Base-by-base conservation (phyloP, 2,888 invertebrate genomes). In the Tridacna crocea region DNA sequence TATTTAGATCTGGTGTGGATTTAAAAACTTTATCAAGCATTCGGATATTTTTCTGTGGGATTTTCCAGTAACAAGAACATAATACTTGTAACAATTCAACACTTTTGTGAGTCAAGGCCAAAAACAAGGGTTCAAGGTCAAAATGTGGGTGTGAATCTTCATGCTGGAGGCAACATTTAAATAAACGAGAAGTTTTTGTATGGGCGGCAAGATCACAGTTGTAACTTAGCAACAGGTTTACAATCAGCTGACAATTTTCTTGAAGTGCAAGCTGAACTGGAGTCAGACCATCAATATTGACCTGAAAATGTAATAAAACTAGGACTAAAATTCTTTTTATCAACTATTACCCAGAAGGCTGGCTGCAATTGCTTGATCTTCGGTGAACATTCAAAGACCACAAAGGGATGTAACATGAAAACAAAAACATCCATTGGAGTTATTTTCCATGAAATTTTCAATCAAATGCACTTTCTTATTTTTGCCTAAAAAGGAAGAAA, bases 111-210 rank as follows among this genome's bases (percentile, higher is more conserved):
- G 92, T 91, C 80, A 94, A 80, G 48, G 93, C 92, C 60, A 90
- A 83, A 82, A 93, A 94, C 48, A 94, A 77, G 6, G 94, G 94
- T 79, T 94, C 92, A 72, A 93, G 88, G 76, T 91, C 93, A 76
- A 94, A 90, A 85, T 93, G 93, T 4, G 94, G 93, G 80, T 94
- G 94, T 4, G 84, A 46, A 84, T 94, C 94, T n/a, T 90, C 90
- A 84, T 92, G 90, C 15, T 82, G 76, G 8, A 89, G 75, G 79
- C 93, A 94, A 75, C 94, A 94, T 48, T 88, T 87, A 79, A 88
- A 84, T 12, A 91, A 77, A 8, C 87, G 84, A 24, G 81, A 88
- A 46, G 90, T 85, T 73, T 88, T 88, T 61, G 89, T 87, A 75
- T 91, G 92, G 15, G 91, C 90, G 15, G 91, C 88, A 13, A 93